Conservation (phyloP, 92 coral and sea anemone species). For the Hydrozoanthus gracilis region DNA sequence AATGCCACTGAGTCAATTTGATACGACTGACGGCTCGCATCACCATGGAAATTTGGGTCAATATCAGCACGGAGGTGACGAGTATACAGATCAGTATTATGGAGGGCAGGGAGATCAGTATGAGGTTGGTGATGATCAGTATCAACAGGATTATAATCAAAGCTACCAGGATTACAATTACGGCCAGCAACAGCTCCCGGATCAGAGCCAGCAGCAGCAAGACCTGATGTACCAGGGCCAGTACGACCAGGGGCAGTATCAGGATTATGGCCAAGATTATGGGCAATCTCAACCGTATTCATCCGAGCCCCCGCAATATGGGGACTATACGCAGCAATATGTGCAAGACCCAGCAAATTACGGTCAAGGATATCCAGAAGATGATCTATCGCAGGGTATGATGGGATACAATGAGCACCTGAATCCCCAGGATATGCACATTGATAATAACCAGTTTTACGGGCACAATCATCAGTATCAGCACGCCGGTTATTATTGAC, state of each 20-base stretch:
- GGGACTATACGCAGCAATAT: constrained; percentile 75
- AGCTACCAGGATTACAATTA: constrained; percentile 36
- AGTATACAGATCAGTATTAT: constrained; percentile 32
- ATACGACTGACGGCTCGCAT: constrained; percentile 25
- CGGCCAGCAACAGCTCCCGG: constrained; percentile 24
- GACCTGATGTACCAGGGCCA: constrained; percentile 67
- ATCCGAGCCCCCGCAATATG: constrained; percentile 65
- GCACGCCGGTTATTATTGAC: constrained; percentile 28
- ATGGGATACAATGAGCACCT: constrained; percentile 44
- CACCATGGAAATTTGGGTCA: constrained; percentile 14
- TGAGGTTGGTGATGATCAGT: constrained; percentile 19
- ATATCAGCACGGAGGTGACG: constrained; percentile 31
- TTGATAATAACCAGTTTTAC: constrained; percentile 39
- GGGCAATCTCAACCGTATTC: constrained; percentile 40
- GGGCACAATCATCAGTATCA: constrained; percentile 24
- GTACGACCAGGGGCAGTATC: constrained; percentile 77
- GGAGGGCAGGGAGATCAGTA: constrained; percentile 24
- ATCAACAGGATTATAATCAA: constrained; percentile 20
- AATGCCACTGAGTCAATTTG: background rate
- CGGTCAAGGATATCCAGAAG: constrained; percentile 40
- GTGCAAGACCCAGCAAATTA: constrained; percentile 64
- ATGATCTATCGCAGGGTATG: constrained; percentile 37
- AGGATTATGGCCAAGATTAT: constrained; percentile 61
- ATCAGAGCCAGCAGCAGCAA: constrained; percentile 64
- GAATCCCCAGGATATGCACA: constrained; percentile 34